Base-by-base conservation (phyloP, 2,888 invertebrate species). In the Drosophila mercatorum region DNA sequence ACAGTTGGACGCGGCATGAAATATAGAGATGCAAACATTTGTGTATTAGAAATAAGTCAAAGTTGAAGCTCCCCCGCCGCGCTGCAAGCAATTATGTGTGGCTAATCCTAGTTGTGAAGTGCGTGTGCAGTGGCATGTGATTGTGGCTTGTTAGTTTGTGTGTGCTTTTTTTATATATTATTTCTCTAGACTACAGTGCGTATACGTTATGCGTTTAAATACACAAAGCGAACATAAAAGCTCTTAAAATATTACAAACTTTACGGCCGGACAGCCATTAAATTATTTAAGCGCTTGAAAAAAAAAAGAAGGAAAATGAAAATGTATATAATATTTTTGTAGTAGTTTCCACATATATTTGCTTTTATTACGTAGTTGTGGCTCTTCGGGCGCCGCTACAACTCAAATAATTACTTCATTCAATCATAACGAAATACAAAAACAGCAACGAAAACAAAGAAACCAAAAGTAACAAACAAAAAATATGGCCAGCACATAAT, bases 331-430 rank as follows among this genome's bases (percentile, higher is more conserved):
- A 56, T 68, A 56, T 53, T 40, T 61, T 47, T n/a, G 34, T 49
- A 53, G 49, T 56, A 49, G 43, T 58, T 49, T 38, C n/a, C 52
- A 12, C 10, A 22, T 52, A 38, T 38, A 12, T 52, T 14, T 62
- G 17, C 43, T 47, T 26, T 67, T 58, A 26, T 66, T 59, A 26
- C 57, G 28, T 36, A 38, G 28, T 58, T 64, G 47, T 36, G 47
- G 58, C 44, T 57, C 47, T 60, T 66, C 26, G 47, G 81, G 78
- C 83, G 75, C 72, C 80, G 78, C 75, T 56, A 57, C 58, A 59
- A 63, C 56, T 49, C 72, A 85, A 83, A 88, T 86, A 90, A 90
- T 91, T 90, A 90, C 89, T 90, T 89, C 81, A 90, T 88, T 90
- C 84, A 86, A 86, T 80, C 82, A 81, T 75, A 78, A 79, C 73